phyloP scores from a whole-genome alignment of 2,113 vertebrate genomes.

The Pelecanus crispus region DNA sequence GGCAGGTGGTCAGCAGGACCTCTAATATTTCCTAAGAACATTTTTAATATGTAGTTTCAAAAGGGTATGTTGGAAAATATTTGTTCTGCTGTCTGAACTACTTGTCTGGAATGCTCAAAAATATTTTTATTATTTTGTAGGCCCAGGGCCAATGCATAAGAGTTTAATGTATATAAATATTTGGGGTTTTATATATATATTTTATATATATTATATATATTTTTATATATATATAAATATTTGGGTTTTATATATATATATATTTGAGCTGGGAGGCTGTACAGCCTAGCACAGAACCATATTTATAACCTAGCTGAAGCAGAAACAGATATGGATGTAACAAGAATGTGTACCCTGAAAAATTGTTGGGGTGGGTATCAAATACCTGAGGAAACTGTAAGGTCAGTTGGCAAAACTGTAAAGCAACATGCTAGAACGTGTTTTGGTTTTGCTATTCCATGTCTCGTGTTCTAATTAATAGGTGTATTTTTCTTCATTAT shows the following conservation, averaged over 20 bases:
- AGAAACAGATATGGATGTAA: background rate
- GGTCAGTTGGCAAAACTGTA: background rate
- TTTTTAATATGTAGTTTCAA: background rate
- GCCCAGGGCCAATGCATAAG: background rate
- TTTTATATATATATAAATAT: background rate
- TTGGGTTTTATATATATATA: background rate
- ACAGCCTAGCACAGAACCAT: background rate
- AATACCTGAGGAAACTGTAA: background rate
- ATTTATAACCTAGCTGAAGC: background rate
- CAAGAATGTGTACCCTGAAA: background rate
- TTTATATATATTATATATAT: too few relatives aligned
- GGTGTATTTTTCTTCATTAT: background rate
- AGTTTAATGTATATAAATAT: background rate
- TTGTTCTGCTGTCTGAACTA: background rate
- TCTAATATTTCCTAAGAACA: background rate
- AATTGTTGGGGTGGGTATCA: background rate
- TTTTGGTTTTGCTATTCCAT: background rate
- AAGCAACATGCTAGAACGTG: background rate
- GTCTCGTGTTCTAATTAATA: accelerated
- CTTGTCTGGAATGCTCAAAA: background rate
- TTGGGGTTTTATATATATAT: background rate
- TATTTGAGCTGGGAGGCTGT: background rate
- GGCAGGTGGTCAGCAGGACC: background rate
- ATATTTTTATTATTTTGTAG: background rate
- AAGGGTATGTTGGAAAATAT: background rate